Conservation (phyloP, 2,113 vertebrate species). For the Zosterops lateralis region DNA sequence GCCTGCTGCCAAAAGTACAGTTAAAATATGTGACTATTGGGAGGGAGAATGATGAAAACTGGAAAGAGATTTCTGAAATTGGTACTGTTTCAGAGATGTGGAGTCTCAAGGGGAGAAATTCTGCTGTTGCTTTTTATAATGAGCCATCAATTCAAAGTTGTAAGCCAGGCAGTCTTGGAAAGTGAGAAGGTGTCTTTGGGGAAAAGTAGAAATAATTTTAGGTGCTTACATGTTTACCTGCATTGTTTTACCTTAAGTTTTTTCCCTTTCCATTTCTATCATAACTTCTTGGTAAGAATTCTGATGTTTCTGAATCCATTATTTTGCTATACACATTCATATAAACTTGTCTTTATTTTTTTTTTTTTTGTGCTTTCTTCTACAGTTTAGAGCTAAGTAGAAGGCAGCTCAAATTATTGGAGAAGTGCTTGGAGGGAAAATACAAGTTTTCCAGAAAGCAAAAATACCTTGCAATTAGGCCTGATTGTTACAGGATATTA, state of each 20-base stretch:
- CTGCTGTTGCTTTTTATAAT: not conserved
- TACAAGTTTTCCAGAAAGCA: constrained; percentile 14
- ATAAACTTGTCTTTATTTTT: not conserved
- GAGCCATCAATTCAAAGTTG: not conserved
- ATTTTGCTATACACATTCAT: not conserved
- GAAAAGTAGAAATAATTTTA: not conserved
- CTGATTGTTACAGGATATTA: constrained; percentile 4
- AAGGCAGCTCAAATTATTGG: not conserved
- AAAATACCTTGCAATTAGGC: not conserved
- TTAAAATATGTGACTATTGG: not conserved
- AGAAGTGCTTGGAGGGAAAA: not conserved
- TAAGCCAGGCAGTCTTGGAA: not conserved
- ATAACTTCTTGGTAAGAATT: not conserved
- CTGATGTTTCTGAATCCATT: not conserved
- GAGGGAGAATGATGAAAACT: not conserved
- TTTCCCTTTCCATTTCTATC: not conserved
- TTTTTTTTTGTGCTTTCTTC: not conserved
- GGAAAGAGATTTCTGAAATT: not conserved
- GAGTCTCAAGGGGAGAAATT: not conserved
- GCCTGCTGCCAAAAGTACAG: constrained; percentile 10
- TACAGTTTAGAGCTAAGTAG: not conserved
- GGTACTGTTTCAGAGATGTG: not conserved
- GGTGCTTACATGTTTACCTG: not conserved
- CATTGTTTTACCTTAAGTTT: not conserved
- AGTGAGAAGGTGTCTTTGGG: not conserved